These are phyloP conservation scores for Gymnarchus niloticus DNA, from an alignment of 2,113 vertebrate genomes.

Conservation along the genomic window DNA sequence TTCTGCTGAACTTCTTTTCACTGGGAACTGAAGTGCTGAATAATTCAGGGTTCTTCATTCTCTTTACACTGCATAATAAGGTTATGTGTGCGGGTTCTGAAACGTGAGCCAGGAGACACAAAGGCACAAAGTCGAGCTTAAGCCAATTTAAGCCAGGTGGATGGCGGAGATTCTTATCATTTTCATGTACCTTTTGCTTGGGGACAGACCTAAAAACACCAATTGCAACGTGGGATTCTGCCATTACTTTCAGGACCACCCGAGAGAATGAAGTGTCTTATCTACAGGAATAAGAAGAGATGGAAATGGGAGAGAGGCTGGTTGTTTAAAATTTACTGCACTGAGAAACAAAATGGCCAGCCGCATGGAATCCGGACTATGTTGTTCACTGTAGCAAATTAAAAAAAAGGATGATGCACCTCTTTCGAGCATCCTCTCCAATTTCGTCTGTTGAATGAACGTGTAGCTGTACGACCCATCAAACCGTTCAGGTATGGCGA, in stretches of 20 bases:
- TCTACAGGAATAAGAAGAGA: neutral
- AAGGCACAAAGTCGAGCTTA: slow-evolving; percentile 28
- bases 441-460: too few relatives aligned
- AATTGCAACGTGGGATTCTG: slow-evolving; percentile 33
- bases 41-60: slow-evolving; percentile 40
- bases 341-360: neutral
- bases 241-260: slow-evolving; percentile 38
- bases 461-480: neutral
- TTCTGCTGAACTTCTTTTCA: slow-evolving; percentile 38
- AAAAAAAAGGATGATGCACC: neutral
- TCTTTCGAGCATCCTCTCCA: neutral
- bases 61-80: slow-evolving; percentile 28
- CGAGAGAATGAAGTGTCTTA: slow-evolving; percentile 27
- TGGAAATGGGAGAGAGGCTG: neutral
- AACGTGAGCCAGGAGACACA: slow-evolving; percentile 25
- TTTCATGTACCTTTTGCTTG: slow-evolving; percentile 39
- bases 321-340: neutral
- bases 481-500: neutral
- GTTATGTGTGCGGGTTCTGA: slow-evolving; percentile 34
- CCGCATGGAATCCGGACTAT: neutral
- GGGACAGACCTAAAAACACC: slow-evolving; percentile 30
- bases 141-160: slow-evolving; percentile 35
- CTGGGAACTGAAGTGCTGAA: slow-evolving; percentile 38
- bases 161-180: slow-evolving; percentile 38
- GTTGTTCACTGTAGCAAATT: neutral